Conservation (phyloP, 2,888 invertebrate species). For the Entomobrya multifasciata region DNA sequence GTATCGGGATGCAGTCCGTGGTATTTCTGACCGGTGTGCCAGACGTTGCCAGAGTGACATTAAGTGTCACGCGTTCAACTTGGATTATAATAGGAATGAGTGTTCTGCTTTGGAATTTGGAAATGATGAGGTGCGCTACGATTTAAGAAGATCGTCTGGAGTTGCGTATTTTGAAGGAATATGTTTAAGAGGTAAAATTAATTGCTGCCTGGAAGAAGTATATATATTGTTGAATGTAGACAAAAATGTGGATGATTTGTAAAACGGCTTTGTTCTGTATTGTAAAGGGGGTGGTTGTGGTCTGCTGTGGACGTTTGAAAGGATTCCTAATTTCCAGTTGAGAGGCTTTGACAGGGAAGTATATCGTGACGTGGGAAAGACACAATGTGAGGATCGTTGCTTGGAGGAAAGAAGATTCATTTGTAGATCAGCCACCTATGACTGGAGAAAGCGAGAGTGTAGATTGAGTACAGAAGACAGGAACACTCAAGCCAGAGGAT, state of each 20-base stretch:
- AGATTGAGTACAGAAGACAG: slow-evolving; percentile 83
- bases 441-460: slow-evolving; percentile 82
- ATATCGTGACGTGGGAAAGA: slow-evolving; percentile 81
- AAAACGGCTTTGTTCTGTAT: background rate
- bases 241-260: too few species aligned
- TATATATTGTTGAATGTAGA: too few species aligned
- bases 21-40: slow-evolving; percentile 81
- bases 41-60: slow-evolving; percentile 81
- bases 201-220: too few species aligned
- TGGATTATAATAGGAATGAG: slow-evolving; percentile 82
- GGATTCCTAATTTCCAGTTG: slow-evolving; percentile 82
- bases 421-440: slow-evolving; percentile 83
- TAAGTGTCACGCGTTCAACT: slow-evolving; percentile 81
- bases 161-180: slow-evolving; percentile 81
- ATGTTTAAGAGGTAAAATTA: slow-evolving; percentile 81
- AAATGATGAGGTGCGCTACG: slow-evolving; percentile 80
- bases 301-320: slow-evolving; percentile 82
- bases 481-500: slow-evolving; percentile 82
- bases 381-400: slow-evolving; percentile 83
- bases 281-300: slow-evolving; percentile 81
- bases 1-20: slow-evolving; percentile 80
- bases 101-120: slow-evolving; percentile 81
- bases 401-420: slow-evolving; percentile 82
- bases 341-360: slow-evolving; percentile 81
- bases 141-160: slow-evolving; percentile 80